A percentile compares a stretch with the other conserved stretches of the same genome.
Conservation (phyloP, 2,797 vertebrate species). For the Luscinia luscinia region DNA sequence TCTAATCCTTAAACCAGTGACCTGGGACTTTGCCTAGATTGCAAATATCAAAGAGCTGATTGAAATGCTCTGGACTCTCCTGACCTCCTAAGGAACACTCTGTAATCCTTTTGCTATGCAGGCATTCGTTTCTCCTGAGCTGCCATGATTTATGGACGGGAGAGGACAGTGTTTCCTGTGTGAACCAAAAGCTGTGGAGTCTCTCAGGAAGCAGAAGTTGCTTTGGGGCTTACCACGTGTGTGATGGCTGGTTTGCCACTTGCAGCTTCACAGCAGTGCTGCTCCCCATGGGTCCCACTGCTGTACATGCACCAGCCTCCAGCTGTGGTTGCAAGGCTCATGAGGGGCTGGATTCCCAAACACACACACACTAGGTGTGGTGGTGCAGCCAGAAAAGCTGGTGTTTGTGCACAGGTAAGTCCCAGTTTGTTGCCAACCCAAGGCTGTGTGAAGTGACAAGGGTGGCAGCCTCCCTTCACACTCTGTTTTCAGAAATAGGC, state of each 20-base stretch:
- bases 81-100: background rate
- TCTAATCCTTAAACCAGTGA: background rate
- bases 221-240: background rate
- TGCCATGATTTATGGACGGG: background rate
- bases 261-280: background rate
- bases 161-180: background rate
- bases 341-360: background rate
- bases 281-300: background rate
- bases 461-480: background rate
- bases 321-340: background rate
- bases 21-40: background rate
- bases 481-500: background rate
- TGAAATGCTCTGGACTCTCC: background rate
- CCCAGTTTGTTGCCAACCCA: background rate
- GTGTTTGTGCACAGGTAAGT: background rate
- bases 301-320: rapidly evolving
- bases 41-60: background rate
- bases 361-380: rapidly evolving
- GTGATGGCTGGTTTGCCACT: background rate
- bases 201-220: background rate
- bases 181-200: background rate
- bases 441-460: background rate
- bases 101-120: background rate
- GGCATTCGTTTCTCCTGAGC: background rate
- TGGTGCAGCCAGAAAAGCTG: background rate